Evolutionary conservation across 2,888 invertebrate species (phyloP).

Genomic region (Chrysina gloriosa): DNA sequence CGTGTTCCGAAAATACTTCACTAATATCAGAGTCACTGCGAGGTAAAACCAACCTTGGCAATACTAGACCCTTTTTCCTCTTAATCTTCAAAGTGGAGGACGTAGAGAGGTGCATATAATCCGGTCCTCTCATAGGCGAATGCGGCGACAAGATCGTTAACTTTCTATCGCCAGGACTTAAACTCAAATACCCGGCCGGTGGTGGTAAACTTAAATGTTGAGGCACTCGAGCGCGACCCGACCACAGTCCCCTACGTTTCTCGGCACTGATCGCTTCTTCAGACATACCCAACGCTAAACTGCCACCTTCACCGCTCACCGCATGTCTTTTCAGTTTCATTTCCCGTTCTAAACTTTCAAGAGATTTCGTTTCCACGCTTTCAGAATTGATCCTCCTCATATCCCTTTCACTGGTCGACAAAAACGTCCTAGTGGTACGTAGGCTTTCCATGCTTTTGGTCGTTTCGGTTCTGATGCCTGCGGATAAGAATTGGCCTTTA

Average conservation of each 20-base stretch:
- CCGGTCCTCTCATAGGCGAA: conserved; percentile 78
- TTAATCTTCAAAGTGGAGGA: conserved; percentile 67
- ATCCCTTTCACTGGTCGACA: conserved; percentile 76
- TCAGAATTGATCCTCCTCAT: conserved; percentile 67
- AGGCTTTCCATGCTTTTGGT: conserved; percentile 80
- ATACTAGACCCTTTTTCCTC: conserved; percentile 78
- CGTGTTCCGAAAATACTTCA: conserved; percentile 74
- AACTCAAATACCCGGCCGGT: conserved; percentile 69
- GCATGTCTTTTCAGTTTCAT: conserved; percentile 70
- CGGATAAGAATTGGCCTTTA: conserved; percentile 69
- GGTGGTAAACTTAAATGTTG: conserved; percentile 79
- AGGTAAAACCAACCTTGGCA: conserved; percentile 80
- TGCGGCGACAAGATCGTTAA: conserved; percentile 85
- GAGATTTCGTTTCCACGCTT: conserved; percentile 70
- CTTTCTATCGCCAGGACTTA: conserved; percentile 70
- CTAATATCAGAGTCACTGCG: conserved; percentile 81
- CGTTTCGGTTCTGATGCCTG: conserved; percentile 68
- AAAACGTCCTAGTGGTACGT: conserved; percentile 70
- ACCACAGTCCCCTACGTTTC: conserved; percentile 75
- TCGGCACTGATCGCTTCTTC: conserved; percentile 70
- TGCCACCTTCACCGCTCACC: conserved; percentile 70
- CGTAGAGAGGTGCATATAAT: conserved; percentile 73
- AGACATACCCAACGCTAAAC: conserved; percentile 53
- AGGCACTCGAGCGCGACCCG: conserved; percentile 73
- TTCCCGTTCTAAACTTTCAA: conserved; percentile 71